Conservation (phyloP, 2,888 invertebrate genomes). For the Eupsilia transversa region DNA sequence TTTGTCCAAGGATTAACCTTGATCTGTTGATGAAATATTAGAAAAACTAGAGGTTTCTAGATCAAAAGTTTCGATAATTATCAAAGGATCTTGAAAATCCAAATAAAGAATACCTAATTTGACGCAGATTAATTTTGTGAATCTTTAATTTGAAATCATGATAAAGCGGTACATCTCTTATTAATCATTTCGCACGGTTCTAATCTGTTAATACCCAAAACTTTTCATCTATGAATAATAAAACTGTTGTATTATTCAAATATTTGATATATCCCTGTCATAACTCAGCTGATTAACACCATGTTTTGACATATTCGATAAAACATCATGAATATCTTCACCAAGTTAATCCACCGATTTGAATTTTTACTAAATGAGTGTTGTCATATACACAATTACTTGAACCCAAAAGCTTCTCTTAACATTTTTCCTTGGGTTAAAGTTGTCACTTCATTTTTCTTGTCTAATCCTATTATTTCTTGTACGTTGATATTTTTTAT, state of each 20-base stretch:
- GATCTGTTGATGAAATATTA: slow-evolving; percentile 7
- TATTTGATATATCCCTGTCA: slow-evolving; percentile 59
- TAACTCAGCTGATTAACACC: slow-evolving; percentile 61
- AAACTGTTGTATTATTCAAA: slow-evolving; percentile 55
- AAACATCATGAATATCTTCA: slow-evolving; percentile 66
- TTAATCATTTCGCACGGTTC: slow-evolving; percentile 55
- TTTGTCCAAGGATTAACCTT: slow-evolving; percentile 16
- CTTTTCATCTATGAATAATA: slow-evolving; percentile 59
- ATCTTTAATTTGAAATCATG: slow-evolving; percentile 27
- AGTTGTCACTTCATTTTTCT: slow-evolving; percentile 65
- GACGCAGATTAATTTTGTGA: slow-evolving; percentile 34
- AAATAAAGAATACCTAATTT: slow-evolving; percentile 23
- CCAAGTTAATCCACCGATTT: slow-evolving; percentile 61
- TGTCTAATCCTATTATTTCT: slow-evolving; percentile 63
- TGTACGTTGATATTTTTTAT: slow-evolving; percentile 45
- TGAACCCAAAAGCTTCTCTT: slow-evolving; percentile 49
- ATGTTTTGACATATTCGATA: slow-evolving; percentile 67
- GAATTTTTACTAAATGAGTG: slow-evolving; percentile 64
- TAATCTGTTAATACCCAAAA: slow-evolving; percentile 46
- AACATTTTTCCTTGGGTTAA: slow-evolving; percentile 54
- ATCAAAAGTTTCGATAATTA: neutral
- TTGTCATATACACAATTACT: slow-evolving; percentile 63
- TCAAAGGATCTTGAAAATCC: slow-evolving; percentile 6
- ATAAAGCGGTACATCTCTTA: slow-evolving; percentile 41
- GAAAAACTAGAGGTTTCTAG: neutral